Conservation (phyloP, 2,888 invertebrate genomes). For the Argyresthia albistria region DNA sequence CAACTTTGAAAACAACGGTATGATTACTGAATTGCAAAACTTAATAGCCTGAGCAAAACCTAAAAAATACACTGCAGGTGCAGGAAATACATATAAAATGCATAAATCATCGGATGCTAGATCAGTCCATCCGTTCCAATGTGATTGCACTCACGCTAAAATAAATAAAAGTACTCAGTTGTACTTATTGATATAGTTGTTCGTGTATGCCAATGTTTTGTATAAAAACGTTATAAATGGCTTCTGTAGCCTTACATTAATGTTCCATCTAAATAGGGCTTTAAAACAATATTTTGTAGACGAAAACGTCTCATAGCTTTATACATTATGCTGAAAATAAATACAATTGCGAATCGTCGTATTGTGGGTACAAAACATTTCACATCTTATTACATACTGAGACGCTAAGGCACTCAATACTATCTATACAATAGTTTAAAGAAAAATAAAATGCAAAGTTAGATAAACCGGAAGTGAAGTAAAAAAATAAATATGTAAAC, state of each 20-base stretch:
- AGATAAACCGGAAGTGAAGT: conserved; percentile 11
- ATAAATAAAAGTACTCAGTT: conserved; percentile 28
- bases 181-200: conserved; percentile 1
- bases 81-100: conserved; percentile 22
- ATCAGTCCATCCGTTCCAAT: conserved; percentile 59
- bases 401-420: conserved; percentile 69
- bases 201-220: conserved; percentile 1
- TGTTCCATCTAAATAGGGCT: not conserved
- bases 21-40: conserved; percentile 42
- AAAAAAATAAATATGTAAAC: conserved; percentile 25
- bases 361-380: not conserved
- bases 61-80: conserved; percentile 25
- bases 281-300: not conserved
- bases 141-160: conserved; percentile 48
- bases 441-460: conserved; percentile 35
- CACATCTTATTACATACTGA: conserved; percentile 34
- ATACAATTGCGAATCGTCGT: no score
- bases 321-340: not conserved
- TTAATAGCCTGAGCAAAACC: conserved; percentile 33
- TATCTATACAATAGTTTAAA: conserved; percentile 40
- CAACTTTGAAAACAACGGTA: conserved; percentile 30
- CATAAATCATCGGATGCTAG: conserved; percentile 40
- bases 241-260: not conserved
- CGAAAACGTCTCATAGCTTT: not conserved
- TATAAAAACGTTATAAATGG: not conserved